Evolutionary conservation across 2,888 invertebrate genomes (phyloP), one percentile per base, ranked within the genome.

Genomic region (Drosophila anceps): DNA sequence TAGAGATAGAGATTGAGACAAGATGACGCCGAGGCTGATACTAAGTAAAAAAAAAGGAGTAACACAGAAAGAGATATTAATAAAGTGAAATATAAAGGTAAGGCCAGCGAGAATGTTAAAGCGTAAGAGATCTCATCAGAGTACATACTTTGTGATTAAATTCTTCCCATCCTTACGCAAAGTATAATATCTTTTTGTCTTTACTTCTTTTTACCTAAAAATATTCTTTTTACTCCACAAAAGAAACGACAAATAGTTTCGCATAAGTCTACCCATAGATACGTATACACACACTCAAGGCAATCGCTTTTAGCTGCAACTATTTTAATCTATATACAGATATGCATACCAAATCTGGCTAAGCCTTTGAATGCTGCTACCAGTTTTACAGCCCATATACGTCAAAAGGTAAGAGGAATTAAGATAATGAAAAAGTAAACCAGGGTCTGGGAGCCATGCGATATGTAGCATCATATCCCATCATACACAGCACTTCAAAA

Each of bases 371-470:
- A 37, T 24, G 18, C 13, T 55, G 31, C 29, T 12, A 27, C n/a
- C 37, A 20, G 18, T 20, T 13, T 20, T 18, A 18, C 37, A 13
- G 9, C 5, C 29, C 13, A 18, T 39, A 27, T 39, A 20, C 18
- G 6, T 33, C 33, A 27, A 27, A 18, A 35, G 35, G 46, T 13
- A 46, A 37, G 48, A 29, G 37, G 46, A 48, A 27, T 35, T 59
- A 59, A 37, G 35, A 59, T 59, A 59, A 46, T 59, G 59, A 46
- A 46, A 59, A 59, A 59, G 46, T 59, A 43, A 41, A 31, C 20
- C 41, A 10, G 39, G n/a, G 29, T 29, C 24, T 48, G 20, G 24
- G 13, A 15, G 48, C 48, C 29, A 31, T 29, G 29, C 29, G 29
- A 48, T n/a, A 29, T 29, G 3, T 31, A 24, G 29, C 18, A n/a